A percentile compares a stretch with the other conserved stretches of the same genome.
Conservation (phyloP, 2,797 vertebrate genomes). For the Ceryle rudis region DNA sequence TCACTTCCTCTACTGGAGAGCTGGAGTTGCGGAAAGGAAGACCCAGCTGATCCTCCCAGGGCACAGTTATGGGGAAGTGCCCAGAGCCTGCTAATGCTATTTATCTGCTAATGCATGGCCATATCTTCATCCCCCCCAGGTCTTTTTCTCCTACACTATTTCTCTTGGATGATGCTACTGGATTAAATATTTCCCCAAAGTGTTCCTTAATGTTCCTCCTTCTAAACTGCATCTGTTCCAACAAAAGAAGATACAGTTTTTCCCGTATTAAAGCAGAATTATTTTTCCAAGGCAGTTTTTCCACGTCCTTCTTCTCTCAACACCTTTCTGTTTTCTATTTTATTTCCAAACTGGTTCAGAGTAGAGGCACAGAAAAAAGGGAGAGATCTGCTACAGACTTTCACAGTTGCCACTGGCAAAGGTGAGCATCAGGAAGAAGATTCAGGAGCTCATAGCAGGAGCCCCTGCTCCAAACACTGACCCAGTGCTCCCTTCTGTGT, state of each 20-base stretch:
- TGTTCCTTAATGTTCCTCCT: constrained; percentile 15
- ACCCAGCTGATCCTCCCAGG: not conserved
- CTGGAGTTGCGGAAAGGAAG: not conserved
- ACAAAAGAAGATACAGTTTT: constrained; percentile 32
- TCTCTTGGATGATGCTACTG: constrained; percentile 5
- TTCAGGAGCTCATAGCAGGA: not conserved
- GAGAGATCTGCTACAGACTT: not conserved
- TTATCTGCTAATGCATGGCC: not conserved
- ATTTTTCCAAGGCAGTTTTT: constrained; percentile 8
- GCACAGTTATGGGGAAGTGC: not conserved
- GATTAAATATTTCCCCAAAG: constrained; percentile 54
- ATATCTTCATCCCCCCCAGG: constrained; percentile 7
- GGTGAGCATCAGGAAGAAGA: not conserved
- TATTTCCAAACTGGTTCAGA: not conserved
- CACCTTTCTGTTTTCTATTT: not conserved
- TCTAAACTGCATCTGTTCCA: constrained; percentile 33
- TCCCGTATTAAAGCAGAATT: not conserved
- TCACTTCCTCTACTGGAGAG: not conserved
- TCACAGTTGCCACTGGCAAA: not conserved
- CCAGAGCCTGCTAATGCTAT: not conserved
- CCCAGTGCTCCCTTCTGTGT: not conserved
- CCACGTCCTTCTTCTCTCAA: not conserved
- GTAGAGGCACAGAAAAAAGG: not conserved
- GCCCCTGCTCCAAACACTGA: not conserved
- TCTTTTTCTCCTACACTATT: constrained; percentile 42